Evolutionary conservation across 2,797 vertebrate species (phyloP), one percentile per base, ranked within the genome.

Genomic region (Gila robusta): DNA sequence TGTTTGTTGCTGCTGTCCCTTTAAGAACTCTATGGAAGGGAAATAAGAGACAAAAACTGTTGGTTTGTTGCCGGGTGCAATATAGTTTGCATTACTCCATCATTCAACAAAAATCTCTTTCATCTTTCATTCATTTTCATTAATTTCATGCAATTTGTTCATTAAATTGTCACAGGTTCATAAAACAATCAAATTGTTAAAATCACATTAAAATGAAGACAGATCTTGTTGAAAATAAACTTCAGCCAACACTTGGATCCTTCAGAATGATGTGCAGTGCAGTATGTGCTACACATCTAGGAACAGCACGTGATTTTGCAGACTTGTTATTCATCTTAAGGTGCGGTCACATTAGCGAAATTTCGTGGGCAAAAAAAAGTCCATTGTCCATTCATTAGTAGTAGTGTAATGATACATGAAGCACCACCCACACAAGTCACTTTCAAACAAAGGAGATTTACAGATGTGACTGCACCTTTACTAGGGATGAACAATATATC

Each of bases 181-280:
- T 21, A n/a, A 77, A 77, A 41, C 35, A 59, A n/a, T 59, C 11
- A 78, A 59, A 77, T 17, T 59, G 11, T 78, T 59, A 39, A 32
- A 0, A 56, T 56, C 32, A 9, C 12, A 41, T 21, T 62, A 62
- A 59, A 79, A 79, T 16, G 3, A 79, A 19, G 8, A 17, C 7
- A 1, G 23, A 26, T n/a, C 14, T 79, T n/a, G 3, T 26, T 62
- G 8, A 79, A 78, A 62, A 64, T 69, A 69, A 62, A 56, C 32
- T n/a, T 56, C 32, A 4, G 6, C 12, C 54, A 78, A 78, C 4
- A 21, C 19, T 37, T 11, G 32, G 49, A 56, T 56, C 49, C 49
- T 37, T 54, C 10, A 35, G 28, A 35, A 76, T 21, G 28, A 76
- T 54, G 23, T 6, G 3, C 14, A 17, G 4, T 26, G 23, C 0